Percentiles rank a stretch among this genome's conserved stretches.
Conservation (phyloP, 1,140 invertebrate genomes). For the Bombus polaris region DNA sequence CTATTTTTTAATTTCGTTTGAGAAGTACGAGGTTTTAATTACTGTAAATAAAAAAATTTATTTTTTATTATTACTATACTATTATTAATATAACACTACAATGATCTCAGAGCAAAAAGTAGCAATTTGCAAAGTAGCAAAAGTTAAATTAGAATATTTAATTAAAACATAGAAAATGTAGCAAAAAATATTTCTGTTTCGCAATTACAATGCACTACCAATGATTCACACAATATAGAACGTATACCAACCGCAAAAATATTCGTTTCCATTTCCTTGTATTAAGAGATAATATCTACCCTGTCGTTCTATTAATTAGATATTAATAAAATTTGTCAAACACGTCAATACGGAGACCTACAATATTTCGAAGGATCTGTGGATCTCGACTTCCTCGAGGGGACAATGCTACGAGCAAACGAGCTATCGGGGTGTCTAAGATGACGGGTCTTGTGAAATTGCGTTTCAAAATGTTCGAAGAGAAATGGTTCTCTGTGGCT, state of each 20-base stretch:
- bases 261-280: neutral
- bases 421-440: conserved; percentile 13
- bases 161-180: too few species aligned
- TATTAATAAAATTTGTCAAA: neutral
- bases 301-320: neutral
- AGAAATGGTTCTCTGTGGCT: neutral
- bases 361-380: neutral
- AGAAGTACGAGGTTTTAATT: too few species aligned
- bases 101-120: too few species aligned
- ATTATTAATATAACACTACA: too few species aligned
- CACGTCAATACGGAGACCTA: neutral
- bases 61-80: too few species aligned
- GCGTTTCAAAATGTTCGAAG: neutral
- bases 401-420: conserved; percentile 50
- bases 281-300: neutral
- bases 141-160: too few species aligned
- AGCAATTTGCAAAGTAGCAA: too few species aligned
- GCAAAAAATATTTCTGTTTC: too few species aligned
- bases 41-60: too few species aligned
- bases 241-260: neutral
- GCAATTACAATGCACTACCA: too few species aligned
- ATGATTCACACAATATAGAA: neutral
- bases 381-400: conserved; percentile 48
- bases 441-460: conserved; percentile 4
- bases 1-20: too few species aligned